phyloP scores from a whole-genome alignment of 1,140 invertebrate genomes.

The Sitodiplosis mosellana region DNA sequence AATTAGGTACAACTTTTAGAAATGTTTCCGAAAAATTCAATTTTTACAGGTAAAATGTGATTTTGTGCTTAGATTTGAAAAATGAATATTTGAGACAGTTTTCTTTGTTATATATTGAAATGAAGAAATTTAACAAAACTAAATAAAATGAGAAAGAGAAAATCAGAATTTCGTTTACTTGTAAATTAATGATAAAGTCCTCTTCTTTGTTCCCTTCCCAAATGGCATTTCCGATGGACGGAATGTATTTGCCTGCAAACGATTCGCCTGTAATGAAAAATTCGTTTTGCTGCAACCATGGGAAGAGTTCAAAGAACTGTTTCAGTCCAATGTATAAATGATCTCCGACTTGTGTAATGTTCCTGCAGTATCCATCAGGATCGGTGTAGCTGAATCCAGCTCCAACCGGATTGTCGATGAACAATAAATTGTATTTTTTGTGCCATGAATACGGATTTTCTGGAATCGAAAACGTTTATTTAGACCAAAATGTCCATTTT shows the following conservation, averaged over 20 bases:
- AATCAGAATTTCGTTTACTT: constrained; percentile 45
- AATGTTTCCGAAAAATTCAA: too few relatives aligned
- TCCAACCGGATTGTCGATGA: constrained; percentile 78
- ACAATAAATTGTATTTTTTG: constrained; percentile 58
- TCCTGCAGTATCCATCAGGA: constrained; percentile 38
- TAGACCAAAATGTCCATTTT: too few relatives aligned
- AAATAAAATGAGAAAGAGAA: constrained; percentile 60
- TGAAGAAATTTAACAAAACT: too few relatives aligned
- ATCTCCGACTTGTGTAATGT: constrained; percentile 44
- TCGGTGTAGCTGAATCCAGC: constrained; percentile 71
- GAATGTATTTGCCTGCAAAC: constrained; percentile 72
- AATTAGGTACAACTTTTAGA: constrained; percentile 38
- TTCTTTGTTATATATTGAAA: too few relatives aligned
- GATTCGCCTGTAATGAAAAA: constrained; percentile 76
- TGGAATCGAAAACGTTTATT: background rate
- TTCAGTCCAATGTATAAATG: constrained; percentile 42
- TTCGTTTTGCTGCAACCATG: constrained; percentile 38
- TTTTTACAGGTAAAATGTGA: too few relatives aligned
- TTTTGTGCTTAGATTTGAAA: too few relatives aligned
- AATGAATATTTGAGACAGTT: too few relatives aligned
- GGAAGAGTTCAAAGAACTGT: constrained; percentile 59
- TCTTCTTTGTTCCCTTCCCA: constrained; percentile 35
- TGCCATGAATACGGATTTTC: constrained; percentile 46
- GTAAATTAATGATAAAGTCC: constrained; percentile 50
- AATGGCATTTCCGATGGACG: constrained; percentile 54